Evolutionary conservation across 2,113 vertebrate species (phyloP).

Genomic region (Esox niger): DNA sequence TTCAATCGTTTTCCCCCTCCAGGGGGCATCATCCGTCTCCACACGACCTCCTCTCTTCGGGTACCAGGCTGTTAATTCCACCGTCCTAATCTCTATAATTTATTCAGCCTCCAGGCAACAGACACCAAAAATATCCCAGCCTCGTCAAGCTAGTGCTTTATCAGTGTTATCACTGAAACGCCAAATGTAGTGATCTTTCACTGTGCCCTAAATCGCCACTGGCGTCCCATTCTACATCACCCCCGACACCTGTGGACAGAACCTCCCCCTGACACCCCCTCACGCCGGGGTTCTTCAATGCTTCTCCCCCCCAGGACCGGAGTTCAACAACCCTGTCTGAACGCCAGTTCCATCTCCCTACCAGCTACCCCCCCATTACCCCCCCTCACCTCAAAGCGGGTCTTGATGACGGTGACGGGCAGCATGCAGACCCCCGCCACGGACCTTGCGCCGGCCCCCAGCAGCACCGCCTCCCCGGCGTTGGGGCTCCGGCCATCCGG

Average conservation of each 20-base stretch:
- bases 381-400: slow-evolving; percentile 84
- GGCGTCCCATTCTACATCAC: too few relatives aligned
- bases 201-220: too few relatives aligned
- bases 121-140: neutral
- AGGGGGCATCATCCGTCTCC: too few relatives aligned
- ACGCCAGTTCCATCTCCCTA: neutral
- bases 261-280: too few relatives aligned
- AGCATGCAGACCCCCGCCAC: slow-evolving; percentile 86
- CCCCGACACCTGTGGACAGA: too few relatives aligned
- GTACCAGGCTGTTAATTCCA: neutral
- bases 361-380: neutral
- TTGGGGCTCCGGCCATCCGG: slow-evolving; percentile 73
- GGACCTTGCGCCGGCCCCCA: slow-evolving; percentile 83
- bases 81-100: neutral
- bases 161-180: neutral
- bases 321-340: neutral
- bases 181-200: neutral
- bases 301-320: too few relatives aligned
- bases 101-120: neutral
- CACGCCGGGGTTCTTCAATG: too few relatives aligned
- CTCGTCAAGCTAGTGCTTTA: neutral
- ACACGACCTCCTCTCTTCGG: neutral
- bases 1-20: too few relatives aligned
- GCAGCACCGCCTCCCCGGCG: slow-evolving; percentile 80
- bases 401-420: slow-evolving; percentile 93